Base-by-base conservation (phyloP, 1,140 invertebrate species). In the Microplitis mediator region DNA sequence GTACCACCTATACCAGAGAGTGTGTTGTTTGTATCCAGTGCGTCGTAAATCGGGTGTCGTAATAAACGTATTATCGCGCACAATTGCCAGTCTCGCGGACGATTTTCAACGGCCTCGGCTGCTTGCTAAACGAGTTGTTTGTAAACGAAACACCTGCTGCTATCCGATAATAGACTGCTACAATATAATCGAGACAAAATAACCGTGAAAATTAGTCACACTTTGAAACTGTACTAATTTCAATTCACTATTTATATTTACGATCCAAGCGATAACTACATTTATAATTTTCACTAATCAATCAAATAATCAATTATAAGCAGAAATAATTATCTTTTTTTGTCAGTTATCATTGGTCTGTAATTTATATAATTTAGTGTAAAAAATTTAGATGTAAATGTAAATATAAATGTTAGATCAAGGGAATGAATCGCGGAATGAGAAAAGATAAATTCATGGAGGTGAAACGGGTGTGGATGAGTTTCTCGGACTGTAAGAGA, bases 41-140 rank as follows among this genome's bases (percentile, higher is more conserved):
- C 71, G 72, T 79, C 79, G 75, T 82, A 80, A 83, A 83, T 82
- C 76, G 74, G 69, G 67, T 74, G 75, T 78, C 75, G 78, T 75
- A 78, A 82, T 82, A 81, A 81, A 80, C 75, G 77, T 79, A 82
- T 83, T 82, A 82, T 82, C 77, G 74, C 62, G 60, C 66, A 65
- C 69, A 63, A 72, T 76, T 76, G 66, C 72, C 61, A 60, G 60
- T 11, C 39, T 45, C 39, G 39, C 51, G 62, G 71, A 65, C 14
- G 50, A 54, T 16, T 73, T n/a, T 16, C 35, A 13, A 54, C 52
- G 61, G 73, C 78, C 69, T 73, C 62, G 73, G 77, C 76, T 74
- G 68, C 39, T 45, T 45, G 75, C 75, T 75, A 75, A 81, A 75
- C 69, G 74, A 71, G 74, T 76, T 71, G 75, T 78, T 80, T 77